These are phyloP conservation scores for Hippopotamyrus pictus DNA, from an alignment of 2,797 vertebrate species.

Conservation along the genomic window DNA sequence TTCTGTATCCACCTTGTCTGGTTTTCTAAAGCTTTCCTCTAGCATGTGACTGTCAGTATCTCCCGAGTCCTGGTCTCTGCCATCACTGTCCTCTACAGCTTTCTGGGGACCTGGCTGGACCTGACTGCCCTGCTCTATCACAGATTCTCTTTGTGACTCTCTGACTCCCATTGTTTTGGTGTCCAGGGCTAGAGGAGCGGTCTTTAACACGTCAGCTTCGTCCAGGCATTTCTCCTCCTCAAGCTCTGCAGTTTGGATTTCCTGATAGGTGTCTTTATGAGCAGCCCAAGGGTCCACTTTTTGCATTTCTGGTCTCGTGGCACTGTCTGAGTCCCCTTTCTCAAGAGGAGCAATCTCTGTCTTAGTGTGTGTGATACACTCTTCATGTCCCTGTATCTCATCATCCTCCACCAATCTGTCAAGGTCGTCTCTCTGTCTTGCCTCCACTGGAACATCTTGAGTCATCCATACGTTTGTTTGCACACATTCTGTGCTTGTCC, in stretches of 20 bases:
- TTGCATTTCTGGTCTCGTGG: conserved; percentile 7
- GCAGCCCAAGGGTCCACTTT: neutral
- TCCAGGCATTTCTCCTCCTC: conserved; percentile 1
- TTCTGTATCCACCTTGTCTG: conserved; percentile 52
- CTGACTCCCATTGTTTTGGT: neutral
- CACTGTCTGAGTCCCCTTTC: neutral
- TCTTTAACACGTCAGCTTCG: conserved; percentile 9
- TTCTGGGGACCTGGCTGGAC: neutral
- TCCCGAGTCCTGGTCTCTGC: conserved; percentile 4
- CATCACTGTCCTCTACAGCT: neutral
- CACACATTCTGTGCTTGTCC: neutral
- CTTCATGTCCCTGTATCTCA: neutral
- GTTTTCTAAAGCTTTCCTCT: conserved; percentile 26
- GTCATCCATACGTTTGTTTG: neutral
- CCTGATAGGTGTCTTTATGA: conserved; percentile 16
- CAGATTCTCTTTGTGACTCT: neutral
- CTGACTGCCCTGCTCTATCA: neutral
- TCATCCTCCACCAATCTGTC: neutral
- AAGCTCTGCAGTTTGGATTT: conserved; percentile 4
- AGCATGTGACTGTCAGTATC: neutral
- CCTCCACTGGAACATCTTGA: neutral
- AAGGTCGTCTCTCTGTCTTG: neutral
- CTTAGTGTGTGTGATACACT: neutral
- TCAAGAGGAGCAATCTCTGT: neutral
- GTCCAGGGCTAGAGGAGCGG: neutral